Conservation (phyloP, 2,113 vertebrate genomes). For the Syngnathus floridae region DNA sequence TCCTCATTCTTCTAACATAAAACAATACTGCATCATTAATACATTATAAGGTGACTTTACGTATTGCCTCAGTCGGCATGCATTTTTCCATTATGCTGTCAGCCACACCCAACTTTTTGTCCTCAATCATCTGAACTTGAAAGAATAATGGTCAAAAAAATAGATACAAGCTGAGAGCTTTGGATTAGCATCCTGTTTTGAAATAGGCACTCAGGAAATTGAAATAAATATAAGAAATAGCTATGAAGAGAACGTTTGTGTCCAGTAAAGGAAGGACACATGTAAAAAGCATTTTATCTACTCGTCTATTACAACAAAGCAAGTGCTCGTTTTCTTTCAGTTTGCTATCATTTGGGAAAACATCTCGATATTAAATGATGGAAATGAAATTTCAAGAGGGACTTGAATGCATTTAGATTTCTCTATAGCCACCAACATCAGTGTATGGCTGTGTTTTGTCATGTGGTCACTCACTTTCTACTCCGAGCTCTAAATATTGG, state of each 20-base stretch:
- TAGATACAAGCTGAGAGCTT: not conserved
- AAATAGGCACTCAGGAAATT: constrained; percentile 48
- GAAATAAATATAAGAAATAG: constrained; percentile 44
- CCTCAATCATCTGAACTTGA: not conserved
- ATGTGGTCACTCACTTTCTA: constrained; percentile 51
- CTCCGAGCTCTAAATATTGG: constrained; percentile 59
- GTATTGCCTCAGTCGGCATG: too few species aligned
- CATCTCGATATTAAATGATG: constrained; percentile 19
- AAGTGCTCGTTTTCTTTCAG: constrained; percentile 14
- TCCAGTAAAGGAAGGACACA: constrained; percentile 20
- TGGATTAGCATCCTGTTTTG: not conserved
- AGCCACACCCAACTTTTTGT: not conserved
- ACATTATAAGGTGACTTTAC: too few species aligned
- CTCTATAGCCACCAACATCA: constrained; percentile 34
- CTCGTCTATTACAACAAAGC: not conserved
- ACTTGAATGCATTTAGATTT: constrained; percentile 41
- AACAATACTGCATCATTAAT: too few species aligned
- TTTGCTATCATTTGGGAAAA: constrained; percentile 20
- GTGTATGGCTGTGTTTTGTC: constrained; percentile 41
- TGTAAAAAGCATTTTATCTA: constrained; percentile 6
- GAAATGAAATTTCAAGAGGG: constrained; percentile 30
- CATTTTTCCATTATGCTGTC: not conserved
- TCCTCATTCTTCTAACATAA: too few species aligned
- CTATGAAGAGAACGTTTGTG: constrained; percentile 36
- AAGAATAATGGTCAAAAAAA: not conserved